These are phyloP conservation scores for Lasioglossum malachurum DNA, from an alignment of 2,888 invertebrate genomes.

Conservation along the genomic window DNA sequence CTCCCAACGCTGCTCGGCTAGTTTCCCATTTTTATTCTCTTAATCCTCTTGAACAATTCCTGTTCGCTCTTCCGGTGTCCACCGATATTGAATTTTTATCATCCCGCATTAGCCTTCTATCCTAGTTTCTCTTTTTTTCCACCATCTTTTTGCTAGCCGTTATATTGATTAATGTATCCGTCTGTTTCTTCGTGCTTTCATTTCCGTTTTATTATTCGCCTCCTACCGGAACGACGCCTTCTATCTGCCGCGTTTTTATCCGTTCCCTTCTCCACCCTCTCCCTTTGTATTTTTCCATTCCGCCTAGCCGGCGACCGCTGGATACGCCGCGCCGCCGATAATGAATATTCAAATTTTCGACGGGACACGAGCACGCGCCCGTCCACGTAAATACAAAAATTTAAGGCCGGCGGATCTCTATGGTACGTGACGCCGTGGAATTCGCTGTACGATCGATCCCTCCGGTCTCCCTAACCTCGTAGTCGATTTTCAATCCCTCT, in stretches of 20 bases:
- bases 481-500: not conserved
- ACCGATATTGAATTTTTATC: constrained; percentile 61
- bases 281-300: constrained; percentile 34
- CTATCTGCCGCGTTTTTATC: constrained; percentile 18
- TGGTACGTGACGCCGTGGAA: constrained; percentile 18
- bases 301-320: constrained; percentile 26
- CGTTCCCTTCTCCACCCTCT: not conserved
- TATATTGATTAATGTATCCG: constrained; percentile 59
- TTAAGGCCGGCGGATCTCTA: constrained; percentile 33
- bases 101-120: constrained; percentile 38
- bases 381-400: constrained; percentile 30
- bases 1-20: not conserved
- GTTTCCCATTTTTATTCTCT: not conserved
- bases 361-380: not conserved
- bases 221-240: not conserved
- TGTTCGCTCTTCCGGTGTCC: constrained; percentile 14
- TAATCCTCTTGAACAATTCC: constrained; percentile 12
- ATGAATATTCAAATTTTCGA: constrained; percentile 58
- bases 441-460: constrained; percentile 11
- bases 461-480: not conserved
- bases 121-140: not conserved
- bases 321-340: constrained; percentile 37
- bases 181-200: constrained; percentile 50
- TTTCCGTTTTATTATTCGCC: constrained; percentile 46
- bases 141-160: constrained; percentile 29